Evolutionary conservation across 2,888 invertebrate species (phyloP).

Genomic region (Hymenopus coronatus): DNA sequence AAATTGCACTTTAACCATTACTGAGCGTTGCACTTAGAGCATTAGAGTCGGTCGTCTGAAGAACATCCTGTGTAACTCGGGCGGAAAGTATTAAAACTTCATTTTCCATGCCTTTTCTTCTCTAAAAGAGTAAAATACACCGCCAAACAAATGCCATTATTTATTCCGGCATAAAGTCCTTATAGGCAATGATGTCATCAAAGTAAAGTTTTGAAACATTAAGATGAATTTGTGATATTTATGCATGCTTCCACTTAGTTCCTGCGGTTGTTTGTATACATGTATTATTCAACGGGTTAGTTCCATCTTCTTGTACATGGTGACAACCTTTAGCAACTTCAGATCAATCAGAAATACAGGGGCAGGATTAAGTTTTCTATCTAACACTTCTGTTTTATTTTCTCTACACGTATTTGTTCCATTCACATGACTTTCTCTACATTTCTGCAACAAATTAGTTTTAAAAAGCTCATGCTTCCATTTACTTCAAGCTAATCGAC

Average conservation of each 20-base stretch:
- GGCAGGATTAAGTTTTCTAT: too few species aligned
- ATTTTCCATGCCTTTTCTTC: neutral
- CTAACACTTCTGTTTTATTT: too few species aligned
- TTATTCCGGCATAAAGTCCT: neutral
- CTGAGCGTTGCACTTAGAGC: neutral
- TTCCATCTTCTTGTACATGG: too few species aligned
- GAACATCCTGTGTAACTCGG: neutral
- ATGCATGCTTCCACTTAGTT: neutral
- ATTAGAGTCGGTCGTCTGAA: neutral
- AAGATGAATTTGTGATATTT: neutral
- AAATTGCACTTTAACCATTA: neutral
- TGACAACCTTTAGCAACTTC: too few species aligned
- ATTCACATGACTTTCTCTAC: too few species aligned
- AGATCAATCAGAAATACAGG: too few species aligned
- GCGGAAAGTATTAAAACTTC: neutral
- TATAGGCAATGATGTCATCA: neutral
- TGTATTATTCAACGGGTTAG: too few species aligned
- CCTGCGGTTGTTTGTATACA: too few species aligned
- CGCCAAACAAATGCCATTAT: neutral
- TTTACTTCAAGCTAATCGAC: too few species aligned
- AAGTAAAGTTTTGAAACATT: neutral
- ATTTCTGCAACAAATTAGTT: too few species aligned
- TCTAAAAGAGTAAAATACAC: neutral
- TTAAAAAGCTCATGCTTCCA: too few species aligned
- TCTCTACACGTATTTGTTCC: too few species aligned